These are phyloP conservation scores for Pteruthius melanotis DNA, from an alignment of 2,113 vertebrate species.

Conservation along the genomic window DNA sequence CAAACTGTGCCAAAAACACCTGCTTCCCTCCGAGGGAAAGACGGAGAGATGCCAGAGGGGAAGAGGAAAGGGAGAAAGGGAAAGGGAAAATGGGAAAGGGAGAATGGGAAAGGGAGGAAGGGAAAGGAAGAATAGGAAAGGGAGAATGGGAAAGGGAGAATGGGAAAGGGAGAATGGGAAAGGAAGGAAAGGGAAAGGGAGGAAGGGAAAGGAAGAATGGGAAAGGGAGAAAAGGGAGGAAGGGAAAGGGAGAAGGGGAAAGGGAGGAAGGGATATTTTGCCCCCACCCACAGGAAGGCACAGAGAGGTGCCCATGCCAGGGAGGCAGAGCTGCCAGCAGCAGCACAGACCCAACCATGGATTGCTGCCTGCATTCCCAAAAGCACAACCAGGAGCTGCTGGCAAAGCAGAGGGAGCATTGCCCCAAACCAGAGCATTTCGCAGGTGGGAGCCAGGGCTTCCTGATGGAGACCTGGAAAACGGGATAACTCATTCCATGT, in stretches of 20 bases:
- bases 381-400: background rate
- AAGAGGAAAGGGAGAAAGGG: no score
- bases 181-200: no score
- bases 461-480: background rate
- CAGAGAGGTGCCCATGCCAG: background rate
- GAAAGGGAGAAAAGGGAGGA: no score
- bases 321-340: background rate
- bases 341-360: background rate
- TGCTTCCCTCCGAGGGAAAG: background rate
- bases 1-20: background rate
- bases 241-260: no score
- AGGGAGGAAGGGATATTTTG: background rate
- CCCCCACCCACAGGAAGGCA: background rate
- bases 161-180: no score
- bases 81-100: no score
- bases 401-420: background rate
- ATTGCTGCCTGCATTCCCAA: background rate
- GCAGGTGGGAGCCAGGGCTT: background rate
- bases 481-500: rapidly evolving
- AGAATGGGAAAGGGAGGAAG: no score
- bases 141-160: no score
- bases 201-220: no score
- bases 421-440: background rate
- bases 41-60: rapidly evolving
- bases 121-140: no score